Evolutionary conservation across 2,888 invertebrate species (phyloP).

Genomic region (Anthrax anthrax): DNA sequence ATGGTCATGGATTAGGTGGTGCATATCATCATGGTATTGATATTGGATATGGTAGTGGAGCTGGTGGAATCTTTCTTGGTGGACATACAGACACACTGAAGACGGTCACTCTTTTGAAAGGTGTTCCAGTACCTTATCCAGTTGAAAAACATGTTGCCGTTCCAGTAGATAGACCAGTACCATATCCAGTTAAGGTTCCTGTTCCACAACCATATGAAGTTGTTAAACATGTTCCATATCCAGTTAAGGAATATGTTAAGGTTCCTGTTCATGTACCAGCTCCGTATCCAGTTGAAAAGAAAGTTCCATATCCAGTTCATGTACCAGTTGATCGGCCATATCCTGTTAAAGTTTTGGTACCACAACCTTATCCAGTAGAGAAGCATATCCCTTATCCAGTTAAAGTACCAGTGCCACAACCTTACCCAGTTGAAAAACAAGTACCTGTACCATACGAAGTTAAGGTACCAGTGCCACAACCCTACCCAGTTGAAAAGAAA

Average conservation of each 20-base stretch:
- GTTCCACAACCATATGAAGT: constrained; percentile 30
- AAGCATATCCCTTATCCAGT: constrained; percentile 52
- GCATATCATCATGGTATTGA: constrained; percentile 34
- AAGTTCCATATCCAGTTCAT: constrained; percentile 40
- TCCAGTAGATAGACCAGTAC: constrained; percentile 48
- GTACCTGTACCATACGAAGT: constrained; percentile 51
- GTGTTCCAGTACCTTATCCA: constrained; percentile 55
- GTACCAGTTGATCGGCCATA: constrained; percentile 52
- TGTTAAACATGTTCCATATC: constrained; percentile 44
- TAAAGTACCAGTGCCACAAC: constrained; percentile 38
- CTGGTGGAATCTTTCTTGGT: constrained; percentile 27
- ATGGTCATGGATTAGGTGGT: constrained; percentile 40
- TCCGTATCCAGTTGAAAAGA: constrained; percentile 45
- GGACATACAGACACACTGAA: constrained; percentile 45
- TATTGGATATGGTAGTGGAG: constrained; percentile 27
- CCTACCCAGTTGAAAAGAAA: constrained; percentile 41
- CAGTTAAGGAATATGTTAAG: constrained; percentile 48
- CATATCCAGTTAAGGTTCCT: constrained; percentile 40
- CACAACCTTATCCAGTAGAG: constrained; percentile 57
- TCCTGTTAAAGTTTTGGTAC: constrained; percentile 49
- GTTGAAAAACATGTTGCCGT: constrained; percentile 47
- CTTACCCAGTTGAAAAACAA: constrained; percentile 44
- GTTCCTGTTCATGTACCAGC: constrained; percentile 47
- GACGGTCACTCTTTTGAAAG: constrained; percentile 58
- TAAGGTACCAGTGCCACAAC: constrained; percentile 45